Evolutionary conservation across 2,797 vertebrate genomes (phyloP).

Genomic region (Hydrophis major): DNA sequence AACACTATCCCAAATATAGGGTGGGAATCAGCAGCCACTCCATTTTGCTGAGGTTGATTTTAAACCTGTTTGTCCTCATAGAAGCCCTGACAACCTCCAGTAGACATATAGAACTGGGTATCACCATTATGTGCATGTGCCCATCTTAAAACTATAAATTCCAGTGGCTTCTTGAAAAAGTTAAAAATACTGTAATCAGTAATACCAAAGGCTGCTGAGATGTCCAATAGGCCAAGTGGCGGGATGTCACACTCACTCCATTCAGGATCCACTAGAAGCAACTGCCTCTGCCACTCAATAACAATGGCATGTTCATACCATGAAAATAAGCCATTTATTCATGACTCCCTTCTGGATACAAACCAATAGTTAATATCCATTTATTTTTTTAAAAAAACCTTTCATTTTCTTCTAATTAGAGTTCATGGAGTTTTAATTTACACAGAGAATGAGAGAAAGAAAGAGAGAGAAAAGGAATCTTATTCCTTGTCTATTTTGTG

Average conservation of each 20-base stretch:
- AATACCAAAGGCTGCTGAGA: background rate
- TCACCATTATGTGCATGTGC: background rate
- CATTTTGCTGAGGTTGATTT: background rate
- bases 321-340: background rate
- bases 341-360: background rate
- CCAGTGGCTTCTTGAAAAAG: background rate
- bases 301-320: background rate
- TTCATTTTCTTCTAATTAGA: background rate
- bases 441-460: background rate
- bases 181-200: background rate
- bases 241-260: background rate
- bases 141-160: background rate
- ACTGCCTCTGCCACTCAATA: background rate
- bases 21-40: background rate
- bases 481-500: slow-evolving; percentile 4
- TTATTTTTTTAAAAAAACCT: background rate
- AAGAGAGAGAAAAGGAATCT: background rate
- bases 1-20: background rate
- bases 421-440: slow-evolving; percentile 1
- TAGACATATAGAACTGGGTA: background rate
- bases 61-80: background rate
- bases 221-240: background rate
- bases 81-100: background rate
- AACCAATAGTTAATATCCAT: background rate
- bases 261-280: background rate